Percentiles rank a stretch among this genome's conserved stretches.
These are phyloP conservation scores for Stomatorhinus walkeri DNA, from an alignment of 2,797 vertebrate genomes.

Conservation along the genomic window DNA sequence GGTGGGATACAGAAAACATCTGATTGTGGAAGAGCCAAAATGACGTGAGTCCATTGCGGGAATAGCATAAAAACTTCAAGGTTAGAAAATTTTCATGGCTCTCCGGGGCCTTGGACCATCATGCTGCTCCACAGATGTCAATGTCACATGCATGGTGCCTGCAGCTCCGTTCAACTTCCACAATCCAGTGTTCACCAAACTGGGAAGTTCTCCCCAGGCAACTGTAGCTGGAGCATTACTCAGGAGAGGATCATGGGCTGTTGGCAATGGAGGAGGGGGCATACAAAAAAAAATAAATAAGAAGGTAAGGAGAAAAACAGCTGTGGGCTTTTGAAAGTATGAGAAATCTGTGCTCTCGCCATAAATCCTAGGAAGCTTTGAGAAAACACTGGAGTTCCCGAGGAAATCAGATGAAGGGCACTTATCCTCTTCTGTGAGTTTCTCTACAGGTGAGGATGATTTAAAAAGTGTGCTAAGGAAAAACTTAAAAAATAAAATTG, in stretches of 20 bases:
- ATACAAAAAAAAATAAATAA: neutral
- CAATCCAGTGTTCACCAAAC: neutral
- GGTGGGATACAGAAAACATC: neutral
- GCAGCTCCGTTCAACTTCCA: neutral
- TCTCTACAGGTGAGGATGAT: slow-evolving; percentile 33
- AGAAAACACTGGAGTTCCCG: slow-evolving; percentile 26
- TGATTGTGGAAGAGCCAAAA: neutral
- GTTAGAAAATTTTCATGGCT: neutral
- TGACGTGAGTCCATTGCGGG: neutral
- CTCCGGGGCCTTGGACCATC: neutral
- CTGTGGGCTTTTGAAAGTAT: slow-evolving; percentile 35
- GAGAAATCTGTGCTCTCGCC: slow-evolving; percentile 38
- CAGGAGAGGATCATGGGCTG: neutral
- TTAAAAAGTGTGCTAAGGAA: slow-evolving; percentile 24
- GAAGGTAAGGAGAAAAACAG: slow-evolving; percentile 14
- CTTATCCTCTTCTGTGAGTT: neutral
- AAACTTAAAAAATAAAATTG: neutral
- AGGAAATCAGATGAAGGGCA: neutral
- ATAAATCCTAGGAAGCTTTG: slow-evolving; percentile 42
- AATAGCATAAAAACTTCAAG: neutral
- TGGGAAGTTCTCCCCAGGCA: slow-evolving; percentile 8
- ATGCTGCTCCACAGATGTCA: neutral
- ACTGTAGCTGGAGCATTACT: neutral
- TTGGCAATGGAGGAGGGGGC: neutral
- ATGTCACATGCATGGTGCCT: neutral